Base-by-base conservation (phyloP, 2,113 vertebrate genomes). In the Lampris megalopsis region DNA sequence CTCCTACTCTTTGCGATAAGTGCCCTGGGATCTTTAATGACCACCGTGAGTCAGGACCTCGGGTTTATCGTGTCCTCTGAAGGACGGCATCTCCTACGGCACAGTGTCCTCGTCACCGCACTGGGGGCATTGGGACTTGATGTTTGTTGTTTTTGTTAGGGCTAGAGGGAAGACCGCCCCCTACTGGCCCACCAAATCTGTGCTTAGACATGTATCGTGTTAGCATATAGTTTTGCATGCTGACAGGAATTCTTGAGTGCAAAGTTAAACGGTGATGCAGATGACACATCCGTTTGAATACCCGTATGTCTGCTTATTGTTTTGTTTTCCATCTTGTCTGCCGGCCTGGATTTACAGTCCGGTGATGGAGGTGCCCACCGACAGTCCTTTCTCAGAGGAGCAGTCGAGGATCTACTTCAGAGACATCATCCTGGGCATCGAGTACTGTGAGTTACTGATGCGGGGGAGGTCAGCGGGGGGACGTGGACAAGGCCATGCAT, bases 321-420 rank as follows among this genome's bases (percentile, higher is more conserved):
- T 49, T 24, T 73, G 35, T 48, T 11, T n/a, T 42, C 24, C 59
- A 3, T 61, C 40, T 3, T 68, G 24, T 10, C n/a, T 68, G 37
- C 9, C 5, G 58, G 72, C 2, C 47, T 68, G 65, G 53, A n/a
- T 74, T 9, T 43, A 13, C 63, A 99, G 98, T 61, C 97, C 97
- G 0, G 96, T 99, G 79, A 98, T 99, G 98, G 98, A 99, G 74
- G 98, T 99, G 3, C 98, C 98, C 0, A 93, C 95, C 2, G 96
- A 98, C 35, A 87, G 81, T 58, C 96, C 95, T 38, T 95, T 98
- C 84, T 90, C 94, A 0, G 97, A 98, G 88, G 96, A 98, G 56
- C 96, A 98, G 91, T 95, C 97, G 1, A 93, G 96, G 37, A 81
- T 95, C 60, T 97, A 97, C 92, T 96, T 99, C 88, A 94, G 97